These are phyloP conservation scores for Petrolisthes manimaculis DNA, from an alignment of 2,888 invertebrate species.

Conservation along the genomic window DNA sequence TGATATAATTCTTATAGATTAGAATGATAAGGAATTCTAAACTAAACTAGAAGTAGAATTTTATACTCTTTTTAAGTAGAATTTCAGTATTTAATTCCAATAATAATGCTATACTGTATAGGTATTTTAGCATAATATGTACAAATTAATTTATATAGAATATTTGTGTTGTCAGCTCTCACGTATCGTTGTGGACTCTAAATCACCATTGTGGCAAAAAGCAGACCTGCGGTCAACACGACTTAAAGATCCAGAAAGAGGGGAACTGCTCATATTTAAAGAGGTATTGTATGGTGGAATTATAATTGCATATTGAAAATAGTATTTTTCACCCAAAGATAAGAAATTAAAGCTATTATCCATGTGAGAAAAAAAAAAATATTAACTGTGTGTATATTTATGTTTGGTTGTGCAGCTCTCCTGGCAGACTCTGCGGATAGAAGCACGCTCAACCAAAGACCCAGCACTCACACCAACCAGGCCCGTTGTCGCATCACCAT, in stretches of 20 bases:
- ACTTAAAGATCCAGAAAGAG: slow-evolving; percentile 88
- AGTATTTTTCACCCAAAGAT: background rate
- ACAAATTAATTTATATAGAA: background rate
- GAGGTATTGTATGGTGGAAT: slow-evolving; percentile 62
- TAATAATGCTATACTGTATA: too few species aligned
- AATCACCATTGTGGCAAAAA: slow-evolving; percentile 89
- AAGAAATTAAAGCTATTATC: background rate
- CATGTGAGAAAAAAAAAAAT: background rate
- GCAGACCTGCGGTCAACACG: slow-evolving; percentile 89
- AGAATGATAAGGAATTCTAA: too few species aligned
- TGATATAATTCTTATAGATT: background rate
- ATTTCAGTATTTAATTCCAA: too few species aligned
- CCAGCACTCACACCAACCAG: slow-evolving; percentile 77
- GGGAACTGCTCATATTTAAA: slow-evolving; percentile 95
- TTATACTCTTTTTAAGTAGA: too few species aligned
- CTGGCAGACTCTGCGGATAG: slow-evolving; percentile 97
- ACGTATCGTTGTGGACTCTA: slow-evolving; percentile 91
- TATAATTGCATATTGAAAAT: background rate
- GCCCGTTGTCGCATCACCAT: slow-evolving; percentile 70
- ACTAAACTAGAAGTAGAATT: too few species aligned
- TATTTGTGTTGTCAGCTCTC: slow-evolving; percentile 79
- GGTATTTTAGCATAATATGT: too few species aligned
- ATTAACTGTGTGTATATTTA: background rate
- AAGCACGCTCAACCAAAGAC: slow-evolving; percentile 85
- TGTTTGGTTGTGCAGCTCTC: slow-evolving; percentile 74